A percentile compares a stretch with the other conserved stretches of the same genome.
phyloP scores from a whole-genome alignment of 1,140 invertebrate species.

The Steinernema feltiae region DNA sequence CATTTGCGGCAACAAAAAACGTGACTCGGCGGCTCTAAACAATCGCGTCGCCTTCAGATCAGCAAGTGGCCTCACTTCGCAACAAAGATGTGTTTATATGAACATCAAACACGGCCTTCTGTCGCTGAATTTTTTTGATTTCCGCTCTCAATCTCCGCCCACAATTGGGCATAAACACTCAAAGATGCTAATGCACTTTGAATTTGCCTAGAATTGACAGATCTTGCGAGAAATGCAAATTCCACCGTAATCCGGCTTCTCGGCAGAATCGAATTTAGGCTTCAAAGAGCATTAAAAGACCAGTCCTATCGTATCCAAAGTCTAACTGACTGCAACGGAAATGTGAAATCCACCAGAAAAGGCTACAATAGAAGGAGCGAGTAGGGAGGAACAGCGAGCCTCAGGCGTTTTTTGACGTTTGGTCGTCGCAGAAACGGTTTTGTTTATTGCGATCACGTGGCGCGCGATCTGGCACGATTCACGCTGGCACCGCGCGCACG shows the following conservation, averaged over 20 bases:
- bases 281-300: too few species aligned
- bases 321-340: not conserved
- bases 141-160: not conserved
- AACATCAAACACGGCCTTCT: not conserved
- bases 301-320: too few species aligned
- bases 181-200: not conserved
- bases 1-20: not conserved
- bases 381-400: not conserved
- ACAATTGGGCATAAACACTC: not conserved
- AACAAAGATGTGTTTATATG: not conserved
- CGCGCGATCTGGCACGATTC: not conserved
- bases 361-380: not conserved
- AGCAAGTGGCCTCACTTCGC: not conserved
- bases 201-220: not conserved
- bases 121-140: not conserved
- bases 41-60: not conserved
- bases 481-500: not conserved
- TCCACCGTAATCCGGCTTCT: not conserved
- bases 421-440: not conserved
- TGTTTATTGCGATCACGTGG: not conserved
- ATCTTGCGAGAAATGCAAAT: not conserved
- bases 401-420: conserved; percentile 12
- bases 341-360: not conserved
- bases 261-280: too few species aligned
- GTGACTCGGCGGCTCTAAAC: not conserved